phyloP scores from a whole-genome alignment of 2,113 vertebrate genomes.

The Antechinus stuartii region DNA sequence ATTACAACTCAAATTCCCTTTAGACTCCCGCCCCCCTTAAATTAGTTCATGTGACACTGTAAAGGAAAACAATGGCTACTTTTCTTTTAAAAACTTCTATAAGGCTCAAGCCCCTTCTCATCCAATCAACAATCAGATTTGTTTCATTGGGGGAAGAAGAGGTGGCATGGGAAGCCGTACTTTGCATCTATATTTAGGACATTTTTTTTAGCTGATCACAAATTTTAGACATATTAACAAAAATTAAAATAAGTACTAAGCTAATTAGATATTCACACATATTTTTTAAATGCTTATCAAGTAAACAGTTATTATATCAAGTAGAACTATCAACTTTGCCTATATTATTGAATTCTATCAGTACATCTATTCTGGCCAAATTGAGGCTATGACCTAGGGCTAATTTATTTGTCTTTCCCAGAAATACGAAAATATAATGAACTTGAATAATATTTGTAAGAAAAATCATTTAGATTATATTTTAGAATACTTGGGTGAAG shows the following conservation, averaged over 20 bases:
- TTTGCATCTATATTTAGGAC: neutral
- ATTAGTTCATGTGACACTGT: neutral
- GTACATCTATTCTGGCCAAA: neutral
- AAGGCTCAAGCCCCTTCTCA: neutral
- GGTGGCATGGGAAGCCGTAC: too few species aligned
- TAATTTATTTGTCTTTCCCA: neutral
- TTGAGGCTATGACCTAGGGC: too few species aligned
- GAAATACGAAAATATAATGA: neutral
- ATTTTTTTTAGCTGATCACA: neutral
- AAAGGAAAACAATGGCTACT: neutral
- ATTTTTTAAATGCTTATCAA: neutral
- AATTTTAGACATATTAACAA: neutral
- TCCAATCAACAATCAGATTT: neutral
- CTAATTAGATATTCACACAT: neutral
- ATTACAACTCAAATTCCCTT: neutral
- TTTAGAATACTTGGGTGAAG: neutral
- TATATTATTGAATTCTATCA: slow-evolving; percentile 77
- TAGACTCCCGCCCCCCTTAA: neutral
- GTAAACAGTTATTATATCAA: neutral
- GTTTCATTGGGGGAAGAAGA: too few species aligned
- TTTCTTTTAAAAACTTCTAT: neutral
- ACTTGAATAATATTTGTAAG: neutral
- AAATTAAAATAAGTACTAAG: neutral
- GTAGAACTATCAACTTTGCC: slow-evolving; percentile 77
- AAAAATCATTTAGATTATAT: neutral